Evolutionary conservation across 2,888 invertebrate genomes (phyloP).

Genomic region (Salpingus planirostris): DNA sequence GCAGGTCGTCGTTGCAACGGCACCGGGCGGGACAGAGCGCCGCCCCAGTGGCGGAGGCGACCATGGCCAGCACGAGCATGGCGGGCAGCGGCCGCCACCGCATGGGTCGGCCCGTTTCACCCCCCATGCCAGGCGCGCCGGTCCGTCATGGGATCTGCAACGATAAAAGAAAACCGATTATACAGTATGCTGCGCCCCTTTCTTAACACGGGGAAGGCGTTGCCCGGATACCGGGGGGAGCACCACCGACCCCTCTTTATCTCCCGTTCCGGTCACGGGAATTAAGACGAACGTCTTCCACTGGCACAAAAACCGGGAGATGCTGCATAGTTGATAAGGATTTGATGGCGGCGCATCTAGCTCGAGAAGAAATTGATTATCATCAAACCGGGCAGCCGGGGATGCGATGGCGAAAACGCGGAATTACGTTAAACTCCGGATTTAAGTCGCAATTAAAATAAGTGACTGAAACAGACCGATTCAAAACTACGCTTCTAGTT

Average conservation of each 20-base stretch:
- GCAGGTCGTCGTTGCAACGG: conserved; percentile 71
- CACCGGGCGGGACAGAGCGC: conserved; percentile 67
- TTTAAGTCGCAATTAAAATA: conserved; percentile 15
- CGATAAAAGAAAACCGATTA: conserved; percentile 4
- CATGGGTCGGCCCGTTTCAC: conserved; percentile 38
- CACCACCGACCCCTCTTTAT: conserved; percentile 21
- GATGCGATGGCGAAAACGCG: conserved; percentile 7
- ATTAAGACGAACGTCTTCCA: conserved; percentile 30
- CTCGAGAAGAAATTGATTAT: conserved; percentile 23
- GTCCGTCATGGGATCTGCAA: conserved; percentile 40
- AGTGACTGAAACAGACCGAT: conserved; percentile 13
- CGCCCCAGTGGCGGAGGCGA: conserved; percentile 31
- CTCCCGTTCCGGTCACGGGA: conserved; percentile 23
- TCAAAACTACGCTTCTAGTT: no score
- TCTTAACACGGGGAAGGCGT: conserved; percentile 6
- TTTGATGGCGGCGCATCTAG: conserved; percentile 24
- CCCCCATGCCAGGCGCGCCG: conserved; percentile 38
- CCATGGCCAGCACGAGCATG: conserved; percentile 44
- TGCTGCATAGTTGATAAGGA: conserved; percentile 29
- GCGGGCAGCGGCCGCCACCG: conserved; percentile 36
- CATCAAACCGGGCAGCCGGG: conserved; percentile 15
- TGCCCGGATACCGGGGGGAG: conserved; percentile 22
- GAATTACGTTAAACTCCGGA: conserved; percentile 10
- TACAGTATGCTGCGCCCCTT: neutral
- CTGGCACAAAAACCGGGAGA: conserved; percentile 26